Base-by-base conservation (phyloP, 2,888 invertebrate genomes). In the Protodeltote pygarga region DNA sequence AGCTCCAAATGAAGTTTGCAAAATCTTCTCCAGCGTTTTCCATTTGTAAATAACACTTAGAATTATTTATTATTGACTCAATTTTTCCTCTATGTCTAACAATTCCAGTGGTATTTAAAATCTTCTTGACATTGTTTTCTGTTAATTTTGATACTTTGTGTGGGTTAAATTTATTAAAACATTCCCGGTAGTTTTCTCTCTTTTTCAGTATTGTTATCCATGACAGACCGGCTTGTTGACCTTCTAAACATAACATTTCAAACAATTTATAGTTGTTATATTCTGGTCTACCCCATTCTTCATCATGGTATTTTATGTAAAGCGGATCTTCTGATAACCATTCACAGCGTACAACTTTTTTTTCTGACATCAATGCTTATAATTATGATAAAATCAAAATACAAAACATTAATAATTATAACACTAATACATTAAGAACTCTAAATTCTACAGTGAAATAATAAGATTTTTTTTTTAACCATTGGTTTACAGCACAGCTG, bases 221-320 rank as follows among this genome's bases (percentile, higher is more conserved):
- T 4, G 90, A 87, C 4, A 91, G 66, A 1, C 90, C 90, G 17
- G 90, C 89, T 75, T 91, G 90, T 70, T 90, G 90, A 2, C 90
- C 89, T 81, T 90, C 90, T 53, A 91, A 75, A 42, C 90, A 89
- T 25, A 91, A 47, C 83, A 89, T 86, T 73, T 90, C 89, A 75
- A 90, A 91, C 33, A 91, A 75, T 28, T 66, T 64, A 40, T 69
- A 42, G 28, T 67, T 79, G 27, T 84, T 70, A 48, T 71, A 73
- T 65, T 79, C 71, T 35, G 89, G 89, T 60, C 70, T 74, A 15
- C 90, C 90, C 90, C 90, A 91, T 74, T 91, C 90, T 61, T 80
- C 78, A 53, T 91, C 90, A 54, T 91, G 90, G 40, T 91, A 90
- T 14, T 62, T 57, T 42, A 87, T 83, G 49, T 91, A 91, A 4